These are phyloP conservation scores for Etheostoma perlongum DNA, from an alignment of 2,797 vertebrate genomes.

Conservation along the genomic window DNA sequence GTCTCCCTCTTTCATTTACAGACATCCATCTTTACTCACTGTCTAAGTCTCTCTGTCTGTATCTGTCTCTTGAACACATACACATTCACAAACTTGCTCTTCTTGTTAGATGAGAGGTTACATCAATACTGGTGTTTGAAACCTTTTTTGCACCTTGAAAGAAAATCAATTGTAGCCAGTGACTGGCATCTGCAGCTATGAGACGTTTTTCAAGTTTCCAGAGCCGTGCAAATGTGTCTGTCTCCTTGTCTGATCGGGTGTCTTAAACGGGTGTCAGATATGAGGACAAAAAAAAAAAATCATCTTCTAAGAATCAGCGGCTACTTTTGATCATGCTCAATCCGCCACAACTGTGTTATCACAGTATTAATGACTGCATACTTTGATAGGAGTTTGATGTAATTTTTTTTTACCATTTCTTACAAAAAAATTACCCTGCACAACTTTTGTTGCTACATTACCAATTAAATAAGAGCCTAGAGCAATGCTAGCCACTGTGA, in stretches of 20 bases:
- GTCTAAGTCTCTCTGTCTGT: slow-evolving; percentile 17
- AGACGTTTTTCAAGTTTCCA: slow-evolving; percentile 36
- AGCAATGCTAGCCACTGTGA: not conserved
- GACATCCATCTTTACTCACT: slow-evolving; percentile 20
- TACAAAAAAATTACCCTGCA: not conserved
- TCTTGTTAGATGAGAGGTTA: slow-evolving; percentile 56
- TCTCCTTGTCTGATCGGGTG: slow-evolving; percentile 27
- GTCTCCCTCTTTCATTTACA: slow-evolving; percentile 18
- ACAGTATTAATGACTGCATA: slow-evolving; percentile 20
- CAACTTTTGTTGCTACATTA: not conserved
- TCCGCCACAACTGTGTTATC: slow-evolving; percentile 16
- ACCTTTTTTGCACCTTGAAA: slow-evolving; percentile 72
- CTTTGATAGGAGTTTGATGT: slow-evolving; percentile 8
- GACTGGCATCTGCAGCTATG: slow-evolving; percentile 55
- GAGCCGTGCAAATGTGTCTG: slow-evolving; percentile 19
- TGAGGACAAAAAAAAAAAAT: not conserved
- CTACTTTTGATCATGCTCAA: slow-evolving; percentile 17
- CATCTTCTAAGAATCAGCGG: slow-evolving; percentile 24
- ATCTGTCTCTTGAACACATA: slow-evolving; percentile 44
- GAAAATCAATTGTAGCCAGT: slow-evolving; percentile 73
- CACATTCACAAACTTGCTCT: slow-evolving; percentile 35
- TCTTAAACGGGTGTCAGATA: slow-evolving; percentile 41
- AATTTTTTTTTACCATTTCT: not conserved
- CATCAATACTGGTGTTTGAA: slow-evolving; percentile 60
- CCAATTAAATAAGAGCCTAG: not conserved